Percentiles rank a stretch among this genome's conserved stretches.
Conservation (phyloP, 30 jellyfish, hydroid and myxozoan species). For the Phacellophora camtschatica region DNA sequence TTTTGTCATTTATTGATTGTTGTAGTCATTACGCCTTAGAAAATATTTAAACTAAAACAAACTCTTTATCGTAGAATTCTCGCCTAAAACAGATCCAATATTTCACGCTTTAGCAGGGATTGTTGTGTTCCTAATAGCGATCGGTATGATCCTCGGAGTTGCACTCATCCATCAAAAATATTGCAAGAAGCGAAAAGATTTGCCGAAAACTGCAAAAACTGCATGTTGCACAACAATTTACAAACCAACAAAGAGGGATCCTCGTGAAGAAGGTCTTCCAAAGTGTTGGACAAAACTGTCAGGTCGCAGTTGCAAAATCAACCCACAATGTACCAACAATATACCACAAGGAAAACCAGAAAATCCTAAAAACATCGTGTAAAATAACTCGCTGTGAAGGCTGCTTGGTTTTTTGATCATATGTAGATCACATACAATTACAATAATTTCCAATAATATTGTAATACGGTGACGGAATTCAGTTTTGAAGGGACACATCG, state of each 20-base stretch:
- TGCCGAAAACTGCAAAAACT: too few species aligned
- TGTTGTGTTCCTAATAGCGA: neutral
- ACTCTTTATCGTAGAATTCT: neutral
- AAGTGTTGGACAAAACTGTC: neutral
- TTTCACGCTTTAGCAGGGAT: neutral
- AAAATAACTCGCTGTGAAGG: neutral
- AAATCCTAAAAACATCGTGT: neutral
- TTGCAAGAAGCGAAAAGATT: neutral
- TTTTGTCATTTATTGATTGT: too few species aligned
- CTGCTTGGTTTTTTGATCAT: neutral
- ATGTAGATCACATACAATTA: too few species aligned
- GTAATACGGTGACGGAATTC: too few species aligned
- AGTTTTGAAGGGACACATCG: too few species aligned
- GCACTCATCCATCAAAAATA: neutral
- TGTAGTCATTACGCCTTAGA: too few species aligned
- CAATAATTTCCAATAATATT: too few species aligned
- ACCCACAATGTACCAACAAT: conserved; percentile 3
- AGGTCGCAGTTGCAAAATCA: conserved; percentile 33
- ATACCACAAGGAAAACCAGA: neutral
- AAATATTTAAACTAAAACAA: neutral
- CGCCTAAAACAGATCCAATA: conserved; percentile 5
- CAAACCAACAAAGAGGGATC: neutral
- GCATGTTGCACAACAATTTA: neutral
- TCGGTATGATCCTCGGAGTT: neutral
- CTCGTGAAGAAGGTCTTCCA: neutral